Conservation (phyloP, 1,140 invertebrate species). For the Protaetia brevitarsis region DNA sequence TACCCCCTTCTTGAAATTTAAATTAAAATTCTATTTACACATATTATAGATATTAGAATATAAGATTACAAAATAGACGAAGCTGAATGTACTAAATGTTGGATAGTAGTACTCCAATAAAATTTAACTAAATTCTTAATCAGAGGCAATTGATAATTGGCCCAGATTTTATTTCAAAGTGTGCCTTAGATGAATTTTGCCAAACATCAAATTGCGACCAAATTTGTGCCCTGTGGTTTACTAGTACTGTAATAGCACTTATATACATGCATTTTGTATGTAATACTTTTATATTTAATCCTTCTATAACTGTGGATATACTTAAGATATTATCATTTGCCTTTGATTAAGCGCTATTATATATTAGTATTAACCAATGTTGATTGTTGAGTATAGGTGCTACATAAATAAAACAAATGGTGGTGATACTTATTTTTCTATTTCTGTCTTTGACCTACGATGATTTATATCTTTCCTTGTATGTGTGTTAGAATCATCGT, state of each 20-base stretch:
- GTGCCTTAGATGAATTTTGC: not conserved
- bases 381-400: slow-evolving; percentile 2
- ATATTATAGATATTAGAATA: not conserved
- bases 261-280: not conserved
- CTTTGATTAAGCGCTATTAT: not conserved
- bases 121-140: not conserved
- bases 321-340: no score
- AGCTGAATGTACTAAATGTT: not conserved
- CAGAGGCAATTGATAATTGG: not conserved
- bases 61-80: no score
- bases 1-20: not conserved
- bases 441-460: not conserved
- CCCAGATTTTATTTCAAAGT: not conserved
- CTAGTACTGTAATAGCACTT: no score
- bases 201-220: no score
- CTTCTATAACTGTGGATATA: not conserved
- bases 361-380: not conserved
- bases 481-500: not conserved
- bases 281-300: not conserved
- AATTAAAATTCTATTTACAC: not conserved
- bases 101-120: not conserved
- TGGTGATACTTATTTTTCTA: slow-evolving; percentile 12
- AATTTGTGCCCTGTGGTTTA: no score
- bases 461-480: not conserved
- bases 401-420: not conserved